Evolutionary conservation across 2,888 invertebrate genomes (phyloP), one percentile per base, ranked within the genome.

Genomic region (Arrhopalites spinosus): DNA sequence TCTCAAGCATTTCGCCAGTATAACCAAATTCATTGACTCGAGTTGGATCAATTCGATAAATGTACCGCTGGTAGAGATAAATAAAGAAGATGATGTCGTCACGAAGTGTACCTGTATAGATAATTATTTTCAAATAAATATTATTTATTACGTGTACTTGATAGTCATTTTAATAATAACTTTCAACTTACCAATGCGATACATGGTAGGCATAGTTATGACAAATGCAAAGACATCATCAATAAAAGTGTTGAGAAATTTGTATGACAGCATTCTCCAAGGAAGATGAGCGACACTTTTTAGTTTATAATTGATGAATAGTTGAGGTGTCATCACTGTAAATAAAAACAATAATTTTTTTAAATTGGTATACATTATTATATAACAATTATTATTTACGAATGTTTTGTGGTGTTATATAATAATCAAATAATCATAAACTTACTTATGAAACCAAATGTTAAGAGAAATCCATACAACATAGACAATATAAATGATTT

Each of bases 221-320:
- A 99, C 97, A 88, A 99, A 99, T 77, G 99, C 99, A 88, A 99
- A 99, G 84, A 99, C 96, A 86, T 99, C 99, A 87, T 99, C 99
- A 84, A 99, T 98, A 86, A 99, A 99, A 27, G 99, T 99, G 86
- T 99, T 99, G 76, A 99, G 90, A 86, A 98, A 98, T 88, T 99
- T 99, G 86, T 99, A 99, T 13, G 98, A 97, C 90, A 99, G 91
- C 98, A 99, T 99, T 78, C 99, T 90, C 99, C 99, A 99, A 3
- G 99, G 99, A 83, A 99, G 89, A 88, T 99, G 99, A 13, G 99
- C 99, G 1, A 99, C 98, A 23, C 98, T 98, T 85, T 99, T 98
- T 83, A 99, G 86, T 87, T 99, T 99, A 87, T 99, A 99, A 88
- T 99, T 99, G 83, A 99, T 99, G 85, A 99, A 99, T 78, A 99